A percentile compares a stretch with the other conserved stretches of the same genome.
Evolutionary conservation across 2,888 invertebrate species (phyloP).

Genomic region (Copidosoma aretas): DNA sequence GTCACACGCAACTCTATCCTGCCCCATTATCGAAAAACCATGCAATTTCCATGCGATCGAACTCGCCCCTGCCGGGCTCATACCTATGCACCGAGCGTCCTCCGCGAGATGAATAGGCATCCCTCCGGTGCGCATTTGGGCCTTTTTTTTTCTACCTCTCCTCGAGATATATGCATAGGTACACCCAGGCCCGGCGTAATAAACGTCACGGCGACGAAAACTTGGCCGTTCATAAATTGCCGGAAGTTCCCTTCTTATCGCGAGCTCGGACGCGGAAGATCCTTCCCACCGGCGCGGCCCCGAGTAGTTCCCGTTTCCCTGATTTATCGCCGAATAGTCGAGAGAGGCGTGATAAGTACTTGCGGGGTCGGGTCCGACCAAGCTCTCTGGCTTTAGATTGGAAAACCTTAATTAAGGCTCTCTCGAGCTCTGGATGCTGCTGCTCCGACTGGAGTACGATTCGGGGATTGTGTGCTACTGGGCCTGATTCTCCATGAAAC

Average conservation of each 20-base stretch:
- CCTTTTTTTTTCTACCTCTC: too few relatives aligned
- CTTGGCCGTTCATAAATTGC: slow-evolving; percentile 48
- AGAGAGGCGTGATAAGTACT: background rate
- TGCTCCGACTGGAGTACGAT: too few relatives aligned
- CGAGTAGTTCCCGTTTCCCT: slow-evolving; percentile 26
- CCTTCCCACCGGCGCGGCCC: background rate
- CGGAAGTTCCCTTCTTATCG: slow-evolving; percentile 48
- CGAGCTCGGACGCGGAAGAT: background rate
- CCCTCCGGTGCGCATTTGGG: too few relatives aligned
- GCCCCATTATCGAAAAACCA: too few relatives aligned
- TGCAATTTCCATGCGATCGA: background rate
- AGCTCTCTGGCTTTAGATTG: background rate
- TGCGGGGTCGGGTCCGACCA: background rate
- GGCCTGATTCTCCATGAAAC: too few relatives aligned
- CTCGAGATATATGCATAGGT: too few relatives aligned
- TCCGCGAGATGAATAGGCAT: too few relatives aligned
- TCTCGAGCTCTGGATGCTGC: too few relatives aligned
- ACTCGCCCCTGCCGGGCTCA: too few relatives aligned
- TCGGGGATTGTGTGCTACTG: too few relatives aligned
- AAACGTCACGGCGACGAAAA: slow-evolving; percentile 48
- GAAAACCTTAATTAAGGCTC: background rate
- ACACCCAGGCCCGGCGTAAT: slow-evolving; percentile 46
- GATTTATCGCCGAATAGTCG: slow-evolving; percentile 28
- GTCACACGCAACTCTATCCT: too few relatives aligned
- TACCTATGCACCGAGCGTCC: too few relatives aligned